phyloP scores from a whole-genome alignment of 2,888 invertebrate genomes.

The Steinernema scapterisci region DNA sequence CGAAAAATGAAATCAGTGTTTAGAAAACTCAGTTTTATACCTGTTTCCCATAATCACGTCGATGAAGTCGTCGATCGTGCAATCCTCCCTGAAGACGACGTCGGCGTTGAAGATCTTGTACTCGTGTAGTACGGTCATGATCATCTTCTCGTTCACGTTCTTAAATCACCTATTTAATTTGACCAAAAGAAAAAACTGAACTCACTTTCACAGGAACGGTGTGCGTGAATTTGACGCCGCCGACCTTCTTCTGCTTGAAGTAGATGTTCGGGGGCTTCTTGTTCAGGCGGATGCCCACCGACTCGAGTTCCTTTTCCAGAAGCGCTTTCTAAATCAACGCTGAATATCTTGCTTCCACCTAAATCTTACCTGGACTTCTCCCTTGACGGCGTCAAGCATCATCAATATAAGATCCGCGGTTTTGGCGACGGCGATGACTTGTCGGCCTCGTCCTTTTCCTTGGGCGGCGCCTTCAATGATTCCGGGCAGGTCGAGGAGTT shows the following conservation, averaged over 20 bases:
- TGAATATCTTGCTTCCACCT: not conserved
- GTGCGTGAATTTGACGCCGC: conserved; percentile 88
- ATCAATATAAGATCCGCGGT: conserved; percentile 96
- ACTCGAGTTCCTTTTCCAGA: conserved; percentile 91
- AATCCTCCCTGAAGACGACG: conserved; percentile 92
- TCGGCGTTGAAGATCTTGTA: conserved; percentile 79
- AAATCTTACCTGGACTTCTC: conserved; percentile 84
- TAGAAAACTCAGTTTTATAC: no score
- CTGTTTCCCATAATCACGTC: conserved; percentile 79
- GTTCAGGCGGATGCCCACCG: conserved; percentile 92
- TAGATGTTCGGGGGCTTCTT: conserved; percentile 95
- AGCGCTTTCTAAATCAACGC: conserved; percentile 69
- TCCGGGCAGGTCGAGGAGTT: conserved; percentile 94
- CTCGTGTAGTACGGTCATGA: conserved; percentile 95
- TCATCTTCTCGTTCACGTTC: conserved; percentile 91
- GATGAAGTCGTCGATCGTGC: conserved; percentile 88
- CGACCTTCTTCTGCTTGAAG: conserved; percentile 81
- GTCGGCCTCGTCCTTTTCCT: conserved; percentile 69
- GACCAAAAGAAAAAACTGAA: no score
- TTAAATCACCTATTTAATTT: conserved; percentile 70
- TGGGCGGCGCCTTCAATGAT: conserved; percentile 99
- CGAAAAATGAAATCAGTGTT: not conserved
- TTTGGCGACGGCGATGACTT: conserved; percentile 96
- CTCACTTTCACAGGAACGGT: conserved; percentile 75
- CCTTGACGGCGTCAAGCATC: conserved; percentile 99